Conservation (phyloP, 1,140 invertebrate genomes). For the Drosophila pectinifera region DNA sequence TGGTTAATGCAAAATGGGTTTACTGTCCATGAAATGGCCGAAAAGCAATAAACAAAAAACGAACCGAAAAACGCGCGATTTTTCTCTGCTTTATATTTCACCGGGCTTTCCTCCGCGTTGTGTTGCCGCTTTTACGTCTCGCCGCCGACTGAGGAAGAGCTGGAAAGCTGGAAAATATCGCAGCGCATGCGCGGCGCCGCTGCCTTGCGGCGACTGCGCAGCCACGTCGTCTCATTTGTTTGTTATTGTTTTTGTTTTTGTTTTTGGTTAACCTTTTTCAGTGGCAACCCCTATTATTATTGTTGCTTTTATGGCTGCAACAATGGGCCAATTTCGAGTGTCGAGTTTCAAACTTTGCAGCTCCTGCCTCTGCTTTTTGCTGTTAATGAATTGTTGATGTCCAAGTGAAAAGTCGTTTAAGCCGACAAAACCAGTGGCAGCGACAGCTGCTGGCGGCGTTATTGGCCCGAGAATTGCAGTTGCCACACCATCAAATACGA, state of each 20-base stretch:
- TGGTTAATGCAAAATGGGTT: constrained; percentile 67
- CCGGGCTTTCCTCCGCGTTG: constrained; percentile 21
- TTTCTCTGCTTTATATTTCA: constrained; percentile 7
- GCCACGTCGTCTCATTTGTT: constrained; percentile 36
- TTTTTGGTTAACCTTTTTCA: constrained; percentile 50
- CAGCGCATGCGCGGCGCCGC: constrained; percentile 53
- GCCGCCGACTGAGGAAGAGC: constrained; percentile 46
- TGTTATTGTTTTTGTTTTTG: constrained; percentile 30
- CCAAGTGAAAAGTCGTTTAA: constrained; percentile 74
- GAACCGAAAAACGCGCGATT: constrained; percentile 33
- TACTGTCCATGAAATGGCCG: constrained; percentile 60
- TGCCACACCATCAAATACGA: constrained; percentile 45
- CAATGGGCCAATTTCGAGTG: constrained; percentile 44
- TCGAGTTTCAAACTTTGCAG: constrained; percentile 58
- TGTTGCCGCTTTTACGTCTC: constrained; percentile 73
- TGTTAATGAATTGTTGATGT: constrained; percentile 67
- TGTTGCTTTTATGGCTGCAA: constrained; percentile 25
- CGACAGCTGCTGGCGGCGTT: constrained; percentile 28
- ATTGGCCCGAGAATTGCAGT: constrained; percentile 28
- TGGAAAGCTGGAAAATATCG: constrained; percentile 20
- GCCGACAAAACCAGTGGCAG: constrained; percentile 20
- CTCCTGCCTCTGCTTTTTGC: constrained; percentile 20
- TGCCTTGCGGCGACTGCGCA: constrained; percentile 30
- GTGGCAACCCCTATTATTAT: constrained; percentile 36
- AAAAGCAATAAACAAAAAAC: constrained; percentile 24